phyloP scores from a whole-genome alignment of 2,797 vertebrate genomes.

The Harpagifer antarcticus region DNA sequence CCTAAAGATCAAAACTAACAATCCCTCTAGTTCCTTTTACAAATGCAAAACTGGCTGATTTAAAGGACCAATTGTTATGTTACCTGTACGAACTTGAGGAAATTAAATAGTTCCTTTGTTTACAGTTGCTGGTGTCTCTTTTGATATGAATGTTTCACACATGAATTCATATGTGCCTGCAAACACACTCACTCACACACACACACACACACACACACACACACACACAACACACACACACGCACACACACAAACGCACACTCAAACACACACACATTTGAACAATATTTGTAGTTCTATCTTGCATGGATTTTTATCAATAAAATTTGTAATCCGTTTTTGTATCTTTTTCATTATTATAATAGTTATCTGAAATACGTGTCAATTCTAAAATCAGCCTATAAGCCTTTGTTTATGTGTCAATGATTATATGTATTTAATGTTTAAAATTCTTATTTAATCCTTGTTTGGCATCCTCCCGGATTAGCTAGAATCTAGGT shows the following conservation, averaged over 20 bases:
- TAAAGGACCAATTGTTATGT: slow-evolving; percentile 49
- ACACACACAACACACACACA: slow-evolving; percentile 14
- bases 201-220: slow-evolving; percentile 8
- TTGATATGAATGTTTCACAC: slow-evolving; percentile 27
- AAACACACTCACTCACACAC: slow-evolving; percentile 8
- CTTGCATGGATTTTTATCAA: slow-evolving; percentile 58
- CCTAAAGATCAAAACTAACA: slow-evolving; percentile 45
- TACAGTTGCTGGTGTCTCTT: slow-evolving; percentile 63
- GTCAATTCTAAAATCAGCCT: neutral
- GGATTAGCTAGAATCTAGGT: neutral
- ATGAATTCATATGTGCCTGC: slow-evolving; percentile 15
- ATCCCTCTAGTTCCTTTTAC: slow-evolving; percentile 26
- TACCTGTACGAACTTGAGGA: slow-evolving; percentile 36
- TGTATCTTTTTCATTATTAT: slow-evolving; percentile 20
- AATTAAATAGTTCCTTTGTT: slow-evolving; percentile 66
- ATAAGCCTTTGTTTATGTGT: too few relatives aligned
- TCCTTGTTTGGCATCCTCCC: neutral
- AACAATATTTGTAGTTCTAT: slow-evolving; percentile 52
- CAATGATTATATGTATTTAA: neutral
- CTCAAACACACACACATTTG: slow-evolving; percentile 2
- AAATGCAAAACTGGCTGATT: slow-evolving; percentile 53
- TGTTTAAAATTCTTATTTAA: slow-evolving; percentile 5
- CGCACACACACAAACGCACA: slow-evolving; percentile 17
- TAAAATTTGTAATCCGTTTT: slow-evolving; percentile 41
- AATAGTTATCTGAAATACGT: neutral